Evolutionary conservation across 1,140 invertebrate species (phyloP).

Genomic region (Drosophila cardini): DNA sequence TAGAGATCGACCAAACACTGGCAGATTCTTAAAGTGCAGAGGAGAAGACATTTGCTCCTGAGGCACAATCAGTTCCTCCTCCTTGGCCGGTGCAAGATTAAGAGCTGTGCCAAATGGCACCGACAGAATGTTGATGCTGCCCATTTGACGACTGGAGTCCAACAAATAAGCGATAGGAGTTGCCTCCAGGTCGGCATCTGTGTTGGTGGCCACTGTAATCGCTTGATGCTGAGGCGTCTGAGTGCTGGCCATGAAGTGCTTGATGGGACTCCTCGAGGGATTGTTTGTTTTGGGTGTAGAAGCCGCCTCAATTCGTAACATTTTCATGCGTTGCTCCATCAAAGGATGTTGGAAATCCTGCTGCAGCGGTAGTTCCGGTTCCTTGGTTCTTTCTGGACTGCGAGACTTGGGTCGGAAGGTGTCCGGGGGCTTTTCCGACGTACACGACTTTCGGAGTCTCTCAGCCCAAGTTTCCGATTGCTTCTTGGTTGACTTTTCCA

Average conservation of each 20-base stretch:
- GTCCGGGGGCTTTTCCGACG: not conserved
- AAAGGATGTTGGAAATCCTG: not conserved
- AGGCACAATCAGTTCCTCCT: not conserved
- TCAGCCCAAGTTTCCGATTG: conserved; percentile 2
- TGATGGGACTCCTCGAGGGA: not conserved
- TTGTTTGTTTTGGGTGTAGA: conserved; percentile 49
- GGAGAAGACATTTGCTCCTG: not conserved
- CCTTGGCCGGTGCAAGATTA: not conserved
- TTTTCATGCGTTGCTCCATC: conserved; percentile 8
- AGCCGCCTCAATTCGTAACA: conserved; percentile 49
- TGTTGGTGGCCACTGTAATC: not conserved
- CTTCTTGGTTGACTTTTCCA: not conserved
- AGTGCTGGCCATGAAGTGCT: conserved; percentile 8
- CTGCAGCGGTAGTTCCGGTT: not conserved
- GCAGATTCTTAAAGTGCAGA: conserved; percentile 12
- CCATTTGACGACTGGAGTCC: not conserved
- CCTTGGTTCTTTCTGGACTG: not conserved
- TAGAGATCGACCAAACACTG: not conserved
- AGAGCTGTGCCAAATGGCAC: conserved; percentile 25
- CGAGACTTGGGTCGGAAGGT: not conserved
- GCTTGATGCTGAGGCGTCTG: not conserved
- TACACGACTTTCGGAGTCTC: not conserved
- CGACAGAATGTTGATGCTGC: conserved; percentile 52
- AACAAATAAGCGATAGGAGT: not conserved
- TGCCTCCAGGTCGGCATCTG: not conserved